Base-by-base conservation (phyloP, 2,888 invertebrate species). In the Lasius fuliginosus region DNA sequence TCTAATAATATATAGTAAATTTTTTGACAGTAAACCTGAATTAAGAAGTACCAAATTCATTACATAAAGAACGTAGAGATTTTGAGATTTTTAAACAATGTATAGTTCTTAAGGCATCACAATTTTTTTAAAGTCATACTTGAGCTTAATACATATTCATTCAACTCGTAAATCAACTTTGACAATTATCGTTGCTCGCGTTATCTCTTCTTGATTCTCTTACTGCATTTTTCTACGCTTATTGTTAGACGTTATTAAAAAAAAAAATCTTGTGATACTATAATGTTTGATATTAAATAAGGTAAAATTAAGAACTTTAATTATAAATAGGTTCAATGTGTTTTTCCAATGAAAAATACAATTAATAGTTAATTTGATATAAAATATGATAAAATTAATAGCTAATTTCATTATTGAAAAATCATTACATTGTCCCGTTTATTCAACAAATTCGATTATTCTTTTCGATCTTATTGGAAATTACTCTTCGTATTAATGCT, bases 361-460 rank as follows among this genome's bases (percentile, higher is more conserved):
- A 53, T 58, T 77, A 42, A 56, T 58, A 77, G 30, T 56, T 40
- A 77, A 68, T 42, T 77, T 42, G 2, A 56, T 53, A n/a, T 30
- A 77, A 68, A 77, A 77, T 40, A 40, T 40, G 30, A 58, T 77
- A 23, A 68, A 69, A 69, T 42, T 68, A 56, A 56, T 56, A 68
- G 27, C 40, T 69, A 23, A 42, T 11, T 58, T 30, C 11, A 42
- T 56, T 69, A 69, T 56, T 27, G 15, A 6, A 30, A 69, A 68
- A 77, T 40, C 40, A 58, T 69, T 68, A 68, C 9, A 5, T 53
- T 15, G 56, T 33, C 30, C 40, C 1, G 30, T 30, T 67, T 68
- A n/a, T 12, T 40, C 53, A 12, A 53, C 49, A 12, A 67, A 27
- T 65, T 76, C 27, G 6, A 40, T n/a, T 36, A 65, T 1, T 18